Evolutionary conservation across 2,797 vertebrate species (phyloP).

Genomic region (Luscinia luscinia): DNA sequence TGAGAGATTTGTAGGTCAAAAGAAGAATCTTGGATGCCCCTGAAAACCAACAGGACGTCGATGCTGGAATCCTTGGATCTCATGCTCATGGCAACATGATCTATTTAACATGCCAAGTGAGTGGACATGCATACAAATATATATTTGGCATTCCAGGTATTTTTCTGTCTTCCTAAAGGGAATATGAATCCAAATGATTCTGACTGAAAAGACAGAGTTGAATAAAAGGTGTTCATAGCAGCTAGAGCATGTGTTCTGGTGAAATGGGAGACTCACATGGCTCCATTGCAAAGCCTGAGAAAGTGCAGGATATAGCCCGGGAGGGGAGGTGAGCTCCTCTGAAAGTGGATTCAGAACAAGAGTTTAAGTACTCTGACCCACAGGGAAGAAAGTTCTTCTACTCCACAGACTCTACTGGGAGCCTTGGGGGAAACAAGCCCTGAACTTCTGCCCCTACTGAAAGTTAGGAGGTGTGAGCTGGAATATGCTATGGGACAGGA

Average conservation of each 20-base stretch:
- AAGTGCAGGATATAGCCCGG: background rate
- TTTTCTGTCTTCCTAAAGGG: background rate
- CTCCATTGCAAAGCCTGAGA: background rate
- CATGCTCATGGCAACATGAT: background rate
- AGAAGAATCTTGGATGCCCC: background rate
- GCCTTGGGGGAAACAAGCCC: background rate
- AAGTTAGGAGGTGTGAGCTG: background rate
- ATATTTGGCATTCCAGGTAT: background rate
- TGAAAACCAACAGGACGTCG: background rate
- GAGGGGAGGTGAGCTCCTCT: background rate
- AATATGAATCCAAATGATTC: background rate
- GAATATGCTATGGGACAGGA: background rate
- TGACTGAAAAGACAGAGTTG: background rate
- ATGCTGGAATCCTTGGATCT: background rate
- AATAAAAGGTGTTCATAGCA: background rate
- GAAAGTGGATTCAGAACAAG: background rate
- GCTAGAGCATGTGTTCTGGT: background rate
- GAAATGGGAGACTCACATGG: background rate
- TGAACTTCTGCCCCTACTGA: constrained; percentile 31
- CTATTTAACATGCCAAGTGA: background rate
- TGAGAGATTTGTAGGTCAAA: constrained; percentile 3
- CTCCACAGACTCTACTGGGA: background rate
- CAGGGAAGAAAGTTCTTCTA: background rate
- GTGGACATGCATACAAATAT: background rate
- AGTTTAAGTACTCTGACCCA: background rate